phyloP scores from a whole-genome alignment of 2,113 vertebrate genomes.

The Vicugna pacos region DNA sequence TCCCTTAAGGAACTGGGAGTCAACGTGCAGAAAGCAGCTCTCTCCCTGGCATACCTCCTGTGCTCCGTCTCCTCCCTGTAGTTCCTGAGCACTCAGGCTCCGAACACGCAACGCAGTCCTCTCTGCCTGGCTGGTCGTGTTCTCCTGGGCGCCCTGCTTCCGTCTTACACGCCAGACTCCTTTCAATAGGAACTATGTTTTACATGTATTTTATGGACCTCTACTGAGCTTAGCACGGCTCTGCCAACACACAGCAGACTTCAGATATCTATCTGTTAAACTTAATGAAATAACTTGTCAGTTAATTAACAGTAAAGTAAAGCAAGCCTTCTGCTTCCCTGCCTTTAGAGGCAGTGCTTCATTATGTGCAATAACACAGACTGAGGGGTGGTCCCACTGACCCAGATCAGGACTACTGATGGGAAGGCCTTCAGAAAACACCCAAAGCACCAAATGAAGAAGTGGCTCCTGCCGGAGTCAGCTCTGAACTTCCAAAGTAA shows the following conservation, averaged over 20 bases:
- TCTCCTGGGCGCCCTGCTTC: neutral
- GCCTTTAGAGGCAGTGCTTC: neutral
- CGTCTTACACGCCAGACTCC: neutral
- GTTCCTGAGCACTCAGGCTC: neutral
- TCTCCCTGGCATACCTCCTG: neutral
- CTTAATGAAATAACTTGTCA: conserved; percentile 13
- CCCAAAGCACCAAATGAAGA: neutral
- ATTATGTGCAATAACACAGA: neutral
- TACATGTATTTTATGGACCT: neutral
- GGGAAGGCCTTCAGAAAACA: neutral
- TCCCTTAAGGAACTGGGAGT: neutral
- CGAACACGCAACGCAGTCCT: neutral
- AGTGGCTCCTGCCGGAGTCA: neutral
- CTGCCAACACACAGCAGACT: neutral
- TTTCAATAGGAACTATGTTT: neutral
- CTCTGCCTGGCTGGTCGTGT: neutral
- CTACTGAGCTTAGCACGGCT: neutral
- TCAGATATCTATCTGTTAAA: conserved; percentile 18
- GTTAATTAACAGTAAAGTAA: conserved; percentile 1
- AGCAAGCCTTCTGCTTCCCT: neutral
- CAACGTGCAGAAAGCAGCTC: neutral
- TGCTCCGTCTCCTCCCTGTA: neutral
- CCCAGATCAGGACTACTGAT: neutral
- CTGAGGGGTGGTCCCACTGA: neutral
- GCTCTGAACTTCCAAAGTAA: neutral